Evolutionary conservation across 1,140 invertebrate species (phyloP), one percentile per base, ranked within the genome.

Genomic region (Linepithema humile): DNA sequence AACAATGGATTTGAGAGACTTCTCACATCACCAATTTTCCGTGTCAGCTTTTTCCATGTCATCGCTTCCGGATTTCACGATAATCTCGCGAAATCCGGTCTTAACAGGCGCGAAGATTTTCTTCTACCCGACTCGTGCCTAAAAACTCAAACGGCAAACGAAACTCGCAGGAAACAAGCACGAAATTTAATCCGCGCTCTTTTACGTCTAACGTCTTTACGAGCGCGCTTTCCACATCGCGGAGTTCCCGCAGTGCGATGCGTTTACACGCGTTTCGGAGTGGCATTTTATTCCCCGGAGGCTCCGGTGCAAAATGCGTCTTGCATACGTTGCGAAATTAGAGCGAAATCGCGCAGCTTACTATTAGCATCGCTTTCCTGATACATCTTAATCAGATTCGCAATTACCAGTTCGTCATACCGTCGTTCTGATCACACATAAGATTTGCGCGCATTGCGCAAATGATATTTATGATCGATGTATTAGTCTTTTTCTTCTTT

Each of bases 371-470:
- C 67, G n/a, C n/a, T 23, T 35, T 38, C 6, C 48, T 35, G 67
- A 35, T 53, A 70, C 29, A 50, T 50, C 45, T 70, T 53, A 70
- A 50, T 70, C 45, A n/a, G 45, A 70, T 50, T 50, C 45, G 67
- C 26, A 6, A 6, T 69, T 50, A 50, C 29, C 45, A 17, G 5
- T 26, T 50, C 43, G 23, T 55, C 20, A 55, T 38, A 50, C n/a
- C 10, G 10, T 38, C 17, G 7, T 23, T 9, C 23, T 9, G 35
- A n/a, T 72, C 20, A 23, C 43, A 50, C 6, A 0, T 50, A 3
- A 67, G 9, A 2, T 67, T 45, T 10, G 5, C 2, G 12, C 62
- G 1, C 23, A 35, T 73, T 57, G 15, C 20, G 5, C 3, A 50
- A 50, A 9, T 6, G 6, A 10, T 17, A 20, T 48, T 1, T 29